Evolutionary conservation across 2,888 invertebrate genomes (phyloP).

Genomic region (Prostheceraeus crozeri): DNA sequence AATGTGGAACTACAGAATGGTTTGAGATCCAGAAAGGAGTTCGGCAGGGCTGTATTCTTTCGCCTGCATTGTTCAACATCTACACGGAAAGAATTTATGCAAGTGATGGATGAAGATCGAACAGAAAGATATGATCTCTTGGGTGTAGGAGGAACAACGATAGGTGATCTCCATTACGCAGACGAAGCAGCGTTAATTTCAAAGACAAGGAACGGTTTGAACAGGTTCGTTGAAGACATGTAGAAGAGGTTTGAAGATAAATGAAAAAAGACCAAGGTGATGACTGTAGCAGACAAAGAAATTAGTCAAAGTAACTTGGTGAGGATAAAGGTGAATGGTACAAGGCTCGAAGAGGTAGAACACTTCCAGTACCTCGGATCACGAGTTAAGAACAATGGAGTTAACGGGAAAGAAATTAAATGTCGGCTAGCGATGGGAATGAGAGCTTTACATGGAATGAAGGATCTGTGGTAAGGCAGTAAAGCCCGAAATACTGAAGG

Average conservation of each 20-base stretch:
- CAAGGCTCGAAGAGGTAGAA: not conserved
- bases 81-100: constrained; percentile 29
- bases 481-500: too few relatives aligned
- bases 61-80: not conserved
- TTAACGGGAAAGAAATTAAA: too few relatives aligned
- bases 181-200: not conserved
- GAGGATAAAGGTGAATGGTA: too few relatives aligned
- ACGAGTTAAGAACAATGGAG: not conserved
- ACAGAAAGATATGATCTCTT: not conserved
- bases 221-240: not conserved
- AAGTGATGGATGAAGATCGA: not conserved
- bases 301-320: not conserved
- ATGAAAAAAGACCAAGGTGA: not conserved
- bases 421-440: too few relatives aligned
- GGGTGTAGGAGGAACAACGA: not conserved
- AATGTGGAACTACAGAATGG: not conserved
- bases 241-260: not conserved
- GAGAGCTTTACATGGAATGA: too few relatives aligned
- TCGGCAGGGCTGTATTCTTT: constrained; percentile 16
- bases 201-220: not conserved
- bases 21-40: constrained; percentile 15
- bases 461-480: too few relatives aligned
- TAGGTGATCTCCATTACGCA: constrained; percentile 1
- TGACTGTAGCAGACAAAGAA: not conserved
- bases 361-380: not conserved